Evolutionary conservation across 1,140 invertebrate genomes (phyloP), one percentile per base, ranked within the genome.

Genomic region (Tachypleus tridentatus): DNA sequence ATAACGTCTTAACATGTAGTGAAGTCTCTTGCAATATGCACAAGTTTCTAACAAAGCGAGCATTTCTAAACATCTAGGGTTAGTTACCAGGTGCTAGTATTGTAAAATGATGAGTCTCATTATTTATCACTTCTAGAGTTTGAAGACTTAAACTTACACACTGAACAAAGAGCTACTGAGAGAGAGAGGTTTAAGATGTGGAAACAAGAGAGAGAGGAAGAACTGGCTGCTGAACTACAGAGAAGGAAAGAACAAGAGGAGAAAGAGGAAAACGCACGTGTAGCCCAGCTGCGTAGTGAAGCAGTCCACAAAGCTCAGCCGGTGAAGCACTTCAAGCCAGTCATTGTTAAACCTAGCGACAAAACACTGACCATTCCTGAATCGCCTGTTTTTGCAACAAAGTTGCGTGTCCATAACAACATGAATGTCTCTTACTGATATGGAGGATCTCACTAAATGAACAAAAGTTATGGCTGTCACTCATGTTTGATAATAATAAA

Each of bases 251-350:
- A 49, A 11, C 2, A 11, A 29, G 77, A 78, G 61, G 77, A 79
- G 65, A 69, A 72, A 51, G 71, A 64, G 47, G 77, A 76, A 52
- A 54, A 60, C 0, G 4, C 29, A 52, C 60, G 64, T 52, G 69
- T 79, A n/a, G 70, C 72, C 10, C 69, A 73, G 63, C 61, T 79
- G 56, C 68, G 79, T n/a, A 61, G 68, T 52, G 74, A 78, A 61
- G 70, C 73, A n/a, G 76, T 80, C 5, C 78, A 78, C 64, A 77
- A 78, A 70, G 73, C 77, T n/a, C 73, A 78, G 57, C 78, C 78
- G 3, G 67, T 80, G 3, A 73, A 72, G 63, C 72, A 74, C 49
- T 80, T 73, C 67, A 78, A 76, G 62, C 67, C 73, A 7, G 66
- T 79, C 5, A 69, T 73, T 29, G 67, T 80, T 51, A 71, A 76